Evolutionary conservation across 2,797 vertebrate species (phyloP).

Genomic region (Denticeps clupeoides): DNA sequence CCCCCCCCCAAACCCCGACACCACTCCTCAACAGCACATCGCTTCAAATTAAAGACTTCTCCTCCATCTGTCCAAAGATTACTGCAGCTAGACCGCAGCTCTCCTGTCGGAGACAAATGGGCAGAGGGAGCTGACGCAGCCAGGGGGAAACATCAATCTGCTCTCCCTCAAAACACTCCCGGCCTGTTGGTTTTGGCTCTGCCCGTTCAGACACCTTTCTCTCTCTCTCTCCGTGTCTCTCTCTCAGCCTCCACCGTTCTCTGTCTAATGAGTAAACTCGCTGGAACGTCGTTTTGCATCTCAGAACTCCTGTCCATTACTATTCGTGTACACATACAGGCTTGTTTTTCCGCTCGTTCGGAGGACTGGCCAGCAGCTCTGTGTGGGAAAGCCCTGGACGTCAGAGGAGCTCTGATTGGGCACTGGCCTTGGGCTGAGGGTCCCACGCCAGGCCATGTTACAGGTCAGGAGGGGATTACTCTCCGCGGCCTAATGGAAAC

Average conservation of each 20-base stretch:
- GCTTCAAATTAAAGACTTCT: slow-evolving; percentile 14
- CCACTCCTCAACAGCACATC: background rate
- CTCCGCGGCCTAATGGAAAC: slow-evolving; percentile 63
- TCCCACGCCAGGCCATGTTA: slow-evolving; percentile 44
- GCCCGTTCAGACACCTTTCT: slow-evolving; percentile 9
- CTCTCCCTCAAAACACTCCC: no score
- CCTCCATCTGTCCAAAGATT: slow-evolving; percentile 23
- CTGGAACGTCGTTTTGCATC: background rate
- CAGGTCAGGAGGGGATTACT: slow-evolving; percentile 36
- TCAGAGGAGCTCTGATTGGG: slow-evolving; percentile 45
- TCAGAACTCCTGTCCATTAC: background rate
- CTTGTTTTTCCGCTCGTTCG: slow-evolving; percentile 30
- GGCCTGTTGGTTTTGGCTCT: slow-evolving; percentile 24
- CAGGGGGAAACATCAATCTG: slow-evolving; percentile 51
- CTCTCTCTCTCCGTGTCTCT: background rate
- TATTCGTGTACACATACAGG: background rate
- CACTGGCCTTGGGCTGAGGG: slow-evolving; percentile 43
- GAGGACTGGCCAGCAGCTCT: slow-evolving; percentile 38
- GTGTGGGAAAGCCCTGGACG: slow-evolving; percentile 59
- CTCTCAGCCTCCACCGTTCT: background rate
- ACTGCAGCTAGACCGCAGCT: slow-evolving; percentile 32
- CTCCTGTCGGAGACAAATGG: background rate
- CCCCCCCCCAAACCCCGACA: background rate
- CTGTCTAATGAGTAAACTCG: background rate
- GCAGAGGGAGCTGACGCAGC: slow-evolving; percentile 39